Evolutionary conservation across 2,888 invertebrate species (phyloP).

Genomic region (Hyppa rectilinea): DNA sequence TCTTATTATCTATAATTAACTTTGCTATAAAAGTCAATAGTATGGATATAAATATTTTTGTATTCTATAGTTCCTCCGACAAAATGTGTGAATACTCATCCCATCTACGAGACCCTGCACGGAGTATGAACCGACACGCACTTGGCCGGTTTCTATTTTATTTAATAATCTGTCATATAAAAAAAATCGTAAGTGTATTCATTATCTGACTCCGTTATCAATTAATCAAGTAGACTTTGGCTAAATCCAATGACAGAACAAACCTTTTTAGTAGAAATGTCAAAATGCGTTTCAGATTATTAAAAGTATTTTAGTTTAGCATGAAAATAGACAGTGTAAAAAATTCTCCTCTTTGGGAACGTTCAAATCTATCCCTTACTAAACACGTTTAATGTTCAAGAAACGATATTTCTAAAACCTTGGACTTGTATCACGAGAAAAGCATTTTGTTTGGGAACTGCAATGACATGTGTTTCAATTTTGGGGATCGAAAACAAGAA

Average conservation of each 20-base stretch:
- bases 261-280: slow-evolving; percentile 18
- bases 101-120: not conserved
- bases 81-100: not conserved
- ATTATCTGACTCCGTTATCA: not conserved
- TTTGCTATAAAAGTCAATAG: too few relatives aligned
- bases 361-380: slow-evolving; percentile 11
- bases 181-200: not conserved
- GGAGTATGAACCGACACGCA: not conserved
- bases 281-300: slow-evolving; percentile 36
- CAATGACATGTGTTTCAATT: slow-evolving; percentile 70
- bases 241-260: not conserved
- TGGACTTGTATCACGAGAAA: slow-evolving; percentile 49
- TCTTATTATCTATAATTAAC: too few relatives aligned
- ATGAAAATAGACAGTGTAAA: not conserved
- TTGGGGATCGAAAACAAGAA: slow-evolving; percentile 61
- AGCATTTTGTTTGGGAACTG: slow-evolving; percentile 70
- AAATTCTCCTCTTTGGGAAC: fast-evolving
- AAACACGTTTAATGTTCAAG: slow-evolving; percentile 30
- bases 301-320: slow-evolving; percentile 7
- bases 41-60: too few relatives aligned
- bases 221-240: not conserved
- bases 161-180: not conserved
- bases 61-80: too few relatives aligned
- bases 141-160: not conserved
- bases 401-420: not conserved